phyloP scores from a whole-genome alignment of 2,888 invertebrate genomes.

The Leptopterna dolabrata region DNA sequence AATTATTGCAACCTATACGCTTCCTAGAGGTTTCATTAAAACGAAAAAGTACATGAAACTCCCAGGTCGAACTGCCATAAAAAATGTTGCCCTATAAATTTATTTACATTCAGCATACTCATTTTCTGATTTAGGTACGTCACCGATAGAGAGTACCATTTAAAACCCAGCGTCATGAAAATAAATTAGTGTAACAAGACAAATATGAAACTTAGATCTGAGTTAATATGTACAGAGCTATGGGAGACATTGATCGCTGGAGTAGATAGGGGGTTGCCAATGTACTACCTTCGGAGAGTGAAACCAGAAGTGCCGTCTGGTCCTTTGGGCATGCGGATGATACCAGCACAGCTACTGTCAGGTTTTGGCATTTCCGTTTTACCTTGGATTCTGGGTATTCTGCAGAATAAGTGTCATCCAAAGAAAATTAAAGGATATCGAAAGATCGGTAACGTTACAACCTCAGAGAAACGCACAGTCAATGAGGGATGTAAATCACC shows the following conservation, averaged over 20 bases:
- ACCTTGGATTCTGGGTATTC: conserved; percentile 67
- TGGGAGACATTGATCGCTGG: conserved; percentile 14
- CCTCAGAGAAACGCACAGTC: no score
- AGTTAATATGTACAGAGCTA: conserved; percentile 1
- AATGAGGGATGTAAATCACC: no score
- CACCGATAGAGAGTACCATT: not conserved
- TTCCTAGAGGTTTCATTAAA: not conserved
- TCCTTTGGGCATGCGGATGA: conserved; percentile 81
- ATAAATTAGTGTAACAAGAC: not conserved
- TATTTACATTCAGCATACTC: not conserved
- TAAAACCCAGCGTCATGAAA: not conserved
- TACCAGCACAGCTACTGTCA: conserved; percentile 68
- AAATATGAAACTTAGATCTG: not conserved
- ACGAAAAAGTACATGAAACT: not conserved
- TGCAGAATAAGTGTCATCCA: conserved; percentile 54
- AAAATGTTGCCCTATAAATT: not conserved
- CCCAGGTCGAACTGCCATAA: not conserved
- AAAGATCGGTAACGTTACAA: no score
- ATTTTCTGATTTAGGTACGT: not conserved
- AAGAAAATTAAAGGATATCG: not conserved
- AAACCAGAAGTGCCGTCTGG: conserved; percentile 83
- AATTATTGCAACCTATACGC: not conserved
- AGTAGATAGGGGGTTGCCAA: not conserved
- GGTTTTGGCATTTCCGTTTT: conserved; percentile 67
- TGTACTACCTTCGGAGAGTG: conserved; percentile 74